Percentiles rank a stretch among this genome's conserved stretches.
Evolutionary conservation across 1,140 invertebrate species (phyloP).

Genomic region (Leptinotarsa defecta): DNA sequence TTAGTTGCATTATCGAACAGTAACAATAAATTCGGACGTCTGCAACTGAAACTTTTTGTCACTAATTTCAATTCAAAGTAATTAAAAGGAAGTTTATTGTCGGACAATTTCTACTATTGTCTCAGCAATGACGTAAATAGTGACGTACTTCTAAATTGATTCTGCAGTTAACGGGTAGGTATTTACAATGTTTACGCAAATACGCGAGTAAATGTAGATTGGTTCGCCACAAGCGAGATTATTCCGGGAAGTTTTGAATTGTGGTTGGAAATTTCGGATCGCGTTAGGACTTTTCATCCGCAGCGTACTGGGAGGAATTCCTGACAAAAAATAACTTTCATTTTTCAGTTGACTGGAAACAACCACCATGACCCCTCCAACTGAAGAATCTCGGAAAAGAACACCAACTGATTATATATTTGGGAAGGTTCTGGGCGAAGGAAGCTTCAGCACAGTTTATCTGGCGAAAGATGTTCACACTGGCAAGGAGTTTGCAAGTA

Average conservation of each 20-base stretch:
- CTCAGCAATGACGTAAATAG: conserved; percentile 6
- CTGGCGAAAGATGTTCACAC: conserved; percentile 90
- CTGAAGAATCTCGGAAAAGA: conserved; percentile 63
- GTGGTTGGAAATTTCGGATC: background rate
- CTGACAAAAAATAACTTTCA: background rate
- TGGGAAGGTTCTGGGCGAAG: conserved; percentile 93
- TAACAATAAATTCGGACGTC: no score
- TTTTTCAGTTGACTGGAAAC: background rate
- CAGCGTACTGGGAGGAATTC: background rate
- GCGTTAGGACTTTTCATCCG: background rate
- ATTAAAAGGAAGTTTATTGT: background rate
- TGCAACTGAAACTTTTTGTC: no score
- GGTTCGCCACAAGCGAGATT: conserved; percentile 1
- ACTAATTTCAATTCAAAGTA: background rate
- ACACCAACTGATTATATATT: conserved; percentile 91
- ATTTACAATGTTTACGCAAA: no score
- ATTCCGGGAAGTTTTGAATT: conserved; percentile 5
- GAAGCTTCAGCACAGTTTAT: conserved; percentile 95
- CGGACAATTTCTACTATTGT: background rate
- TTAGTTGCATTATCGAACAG: no score
- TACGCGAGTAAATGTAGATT: conserved; percentile 6
- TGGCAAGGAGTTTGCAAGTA: conserved; percentile 91
- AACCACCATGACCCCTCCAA: conserved; percentile 39
- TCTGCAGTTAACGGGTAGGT: background rate
- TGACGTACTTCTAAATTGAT: conserved; percentile 1